Base-by-base conservation (phyloP, 1,140 invertebrate genomes). In the Choristoneura fumiferana region DNA sequence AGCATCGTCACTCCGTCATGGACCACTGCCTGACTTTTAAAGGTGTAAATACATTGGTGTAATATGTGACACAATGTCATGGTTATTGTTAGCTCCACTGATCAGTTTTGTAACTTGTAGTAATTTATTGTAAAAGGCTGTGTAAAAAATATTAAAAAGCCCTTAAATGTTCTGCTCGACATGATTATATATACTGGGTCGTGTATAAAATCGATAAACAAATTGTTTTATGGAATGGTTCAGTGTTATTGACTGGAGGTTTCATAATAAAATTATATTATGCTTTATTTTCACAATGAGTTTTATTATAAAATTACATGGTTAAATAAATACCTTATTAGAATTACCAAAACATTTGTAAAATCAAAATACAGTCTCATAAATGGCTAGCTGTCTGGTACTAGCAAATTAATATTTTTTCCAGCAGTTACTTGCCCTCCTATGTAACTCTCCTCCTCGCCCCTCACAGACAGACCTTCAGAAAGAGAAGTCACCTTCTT, bases 401-500 rank as follows among this genome's bases (percentile, higher is more conserved):
- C 92, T 17, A 95, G 79, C 37, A 95, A 90, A 88, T 95, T 92
- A 10, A 95, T 88, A 90, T 92, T 94, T n/a, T 91, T 90, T 65
- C 91, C 91, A 12, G 78, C 73, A 53, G 84, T 81, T 9, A 91
- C 73, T 34, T 64, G 57, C 10, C 92, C 92, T 63, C 94, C 94
- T 60, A 94, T 79, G 77, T 91, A 94, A 45, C 89, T 92, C 71
- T 95, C 93, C 77, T 95, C 94, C 45, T 93, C 94, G 6, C 94
- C 94, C 58, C 94, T 89, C 45, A 95, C 92, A 0, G 94, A 95
- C 0, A 95, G 78, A 0, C 82, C 76, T 14, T 91, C 89, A 0
- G 87, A 78, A 0, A 90, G 67, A 15, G 91, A 79, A 9, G 89
- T 71, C 0, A 89, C 88, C 61, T 91, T 93, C 65, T 92, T 94